A percentile compares a stretch with the other conserved stretches of the same genome.
Conservation (phyloP, 2,888 invertebrate genomes). For the Mechanitis messenoides region DNA sequence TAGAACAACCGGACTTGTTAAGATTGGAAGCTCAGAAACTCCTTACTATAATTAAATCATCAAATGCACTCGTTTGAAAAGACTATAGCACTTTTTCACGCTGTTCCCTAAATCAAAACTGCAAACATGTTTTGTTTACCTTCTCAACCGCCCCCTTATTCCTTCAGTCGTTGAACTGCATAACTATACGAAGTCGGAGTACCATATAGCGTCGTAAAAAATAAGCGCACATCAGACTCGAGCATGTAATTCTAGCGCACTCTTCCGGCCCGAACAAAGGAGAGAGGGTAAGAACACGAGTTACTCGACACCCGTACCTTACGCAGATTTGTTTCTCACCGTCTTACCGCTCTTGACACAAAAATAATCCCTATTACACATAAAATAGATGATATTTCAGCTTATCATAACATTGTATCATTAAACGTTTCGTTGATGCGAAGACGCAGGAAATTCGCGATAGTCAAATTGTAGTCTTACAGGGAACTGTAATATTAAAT, state of each 20-base stretch:
- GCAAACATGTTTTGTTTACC: conserved; percentile 64
- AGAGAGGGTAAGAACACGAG: conserved; percentile 77
- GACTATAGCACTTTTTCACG: conserved; percentile 35
- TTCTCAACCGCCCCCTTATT: conserved; percentile 62
- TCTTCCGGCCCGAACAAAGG: conserved; percentile 76
- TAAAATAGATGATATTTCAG: conserved; percentile 52
- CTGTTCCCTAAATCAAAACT: conserved; percentile 53
- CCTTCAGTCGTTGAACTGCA: conserved; percentile 73
- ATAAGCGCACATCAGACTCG: conserved; percentile 76
- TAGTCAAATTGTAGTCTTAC: conserved; percentile 77
- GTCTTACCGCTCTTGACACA: conserved; percentile 42
- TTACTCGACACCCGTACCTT: conserved; percentile 76
- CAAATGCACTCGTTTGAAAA: conserved; percentile 24
- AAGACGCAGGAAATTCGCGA: conserved; percentile 72
- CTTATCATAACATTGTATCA: conserved; percentile 39
- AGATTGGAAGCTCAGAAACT: conserved; percentile 14
- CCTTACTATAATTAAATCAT: conserved; percentile 20
- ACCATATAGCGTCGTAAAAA: conserved; percentile 75
- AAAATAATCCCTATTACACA: conserved; percentile 53
- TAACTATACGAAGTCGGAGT: conserved; percentile 69
- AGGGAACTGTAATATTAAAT: conserved; percentile 68
- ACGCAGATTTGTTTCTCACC: conserved; percentile 76
- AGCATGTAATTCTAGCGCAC: conserved; percentile 77
- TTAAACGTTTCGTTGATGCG: conserved; percentile 56
- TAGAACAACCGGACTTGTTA: neutral